Base-by-base conservation (phyloP, 2,888 invertebrate species). In the Platycnemis pennipes region DNA sequence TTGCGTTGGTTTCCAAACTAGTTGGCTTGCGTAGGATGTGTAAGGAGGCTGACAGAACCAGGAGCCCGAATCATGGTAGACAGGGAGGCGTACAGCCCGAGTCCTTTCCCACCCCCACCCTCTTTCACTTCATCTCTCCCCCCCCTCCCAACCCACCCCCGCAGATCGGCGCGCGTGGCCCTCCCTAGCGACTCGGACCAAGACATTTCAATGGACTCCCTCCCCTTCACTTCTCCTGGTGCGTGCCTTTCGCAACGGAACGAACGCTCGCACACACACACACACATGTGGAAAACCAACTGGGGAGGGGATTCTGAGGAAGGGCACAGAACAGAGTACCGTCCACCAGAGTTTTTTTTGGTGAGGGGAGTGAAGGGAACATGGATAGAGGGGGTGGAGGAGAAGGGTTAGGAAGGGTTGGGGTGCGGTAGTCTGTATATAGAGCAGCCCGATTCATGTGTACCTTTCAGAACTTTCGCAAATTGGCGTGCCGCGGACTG, bases 401-500 rank as follows among this genome's bases (percentile, higher is more conserved):
- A n/a, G n/a, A n/a, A n/a, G n/a, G n/a, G n/a, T n/a, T 46, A 44
- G 37, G 19, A 46, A 31, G 53, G 53, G 53, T 37, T 56, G 88
- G 88, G 49, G 49, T n/a, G n/a, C 7, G 46, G 46, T 42, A 69
- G 63, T 44, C n/a, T n/a, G 63, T 63, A 77, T 77, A 77, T 77
- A 37, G 77, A 63, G 26, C 77, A 77, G 37, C 37, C 37, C 31
- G 77, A 77, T 77, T 77, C 77, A 77, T 26, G 77, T 77, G 37
- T 77, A 77, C 77, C 77, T 37, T 77, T 63, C 91, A 44, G 63
- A 37, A 63, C 63, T 44, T 63, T 63, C 91, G 45, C 91, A 91
- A 91, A 91, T 91, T 91, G 91, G 91, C 56, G 91, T 91, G 91
- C 77, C 77, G 77, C 13, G 63, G 44, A 45, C 56, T 91, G 91